Evolutionary conservation across 2,113 vertebrate species (phyloP).

Genomic region (Ibidorhyncha struthersii): DNA sequence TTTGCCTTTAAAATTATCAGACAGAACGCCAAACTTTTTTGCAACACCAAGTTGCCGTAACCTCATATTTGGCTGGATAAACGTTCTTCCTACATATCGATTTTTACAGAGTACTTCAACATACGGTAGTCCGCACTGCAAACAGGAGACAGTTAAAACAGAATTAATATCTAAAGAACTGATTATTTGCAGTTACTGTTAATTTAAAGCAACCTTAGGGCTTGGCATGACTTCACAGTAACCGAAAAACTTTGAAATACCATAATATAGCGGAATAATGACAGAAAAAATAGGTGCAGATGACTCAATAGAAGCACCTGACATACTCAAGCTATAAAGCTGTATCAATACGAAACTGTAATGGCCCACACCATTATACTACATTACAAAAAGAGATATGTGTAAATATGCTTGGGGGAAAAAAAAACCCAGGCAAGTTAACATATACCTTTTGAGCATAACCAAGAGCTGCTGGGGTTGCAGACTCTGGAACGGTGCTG

Average conservation of each 20-base stretch:
- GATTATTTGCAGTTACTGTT: background rate
- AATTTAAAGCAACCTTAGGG: background rate
- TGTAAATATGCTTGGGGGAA: background rate
- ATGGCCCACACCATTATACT: background rate
- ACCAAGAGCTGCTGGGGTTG: slow-evolving; percentile 94
- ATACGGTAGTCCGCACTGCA: slow-evolving; percentile 90
- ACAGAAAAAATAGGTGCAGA: too few relatives aligned
- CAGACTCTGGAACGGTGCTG: slow-evolving; percentile 97
- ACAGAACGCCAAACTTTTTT: slow-evolving; percentile 96
- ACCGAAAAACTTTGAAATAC: background rate
- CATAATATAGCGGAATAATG: too few relatives aligned
- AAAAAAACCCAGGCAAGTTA: background rate
- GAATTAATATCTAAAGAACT: background rate
- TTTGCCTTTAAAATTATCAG: slow-evolving; percentile 96
- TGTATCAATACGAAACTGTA: background rate
- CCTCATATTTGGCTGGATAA: slow-evolving; percentile 98
- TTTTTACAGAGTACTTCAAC: slow-evolving; percentile 98
- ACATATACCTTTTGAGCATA: slow-evolving; percentile 87
- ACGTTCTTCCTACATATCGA: slow-evolving; percentile 94
- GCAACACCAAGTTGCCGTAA: slow-evolving; percentile 95
- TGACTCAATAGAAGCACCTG: too few relatives aligned
- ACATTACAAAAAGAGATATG: background rate
- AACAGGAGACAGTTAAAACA: background rate
- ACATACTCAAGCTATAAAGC: too few relatives aligned
- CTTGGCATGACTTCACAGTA: background rate